Evolutionary conservation across 2,888 invertebrate genomes (phyloP), one percentile per base, ranked within the genome.

Genomic region (Arge pagana): DNA sequence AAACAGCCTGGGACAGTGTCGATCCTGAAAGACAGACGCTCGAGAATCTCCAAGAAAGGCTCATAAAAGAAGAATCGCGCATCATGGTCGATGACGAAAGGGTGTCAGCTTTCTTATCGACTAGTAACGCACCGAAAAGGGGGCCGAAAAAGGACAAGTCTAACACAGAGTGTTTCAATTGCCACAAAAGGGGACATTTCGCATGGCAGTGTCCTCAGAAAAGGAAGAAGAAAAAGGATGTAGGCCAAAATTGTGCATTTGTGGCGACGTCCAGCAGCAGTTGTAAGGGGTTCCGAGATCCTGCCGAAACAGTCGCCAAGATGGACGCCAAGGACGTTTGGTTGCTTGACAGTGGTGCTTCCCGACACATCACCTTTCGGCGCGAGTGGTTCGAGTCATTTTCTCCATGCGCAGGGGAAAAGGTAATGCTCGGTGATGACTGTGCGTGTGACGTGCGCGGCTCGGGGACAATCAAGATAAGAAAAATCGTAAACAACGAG

Each of bases 51-150:
- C 57, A 57, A 24, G 54, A 52, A 40, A 26, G 54, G 10, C 50
- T 43, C 10, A 53, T 60, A 6, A 54, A 59, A 11, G 61, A 62
- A 53, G 61, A 64, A 6, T 16, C 39, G 16, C 48, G 48, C 15
- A 19, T 48, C 10, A 19, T 19, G 3, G 19, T 2, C 1, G 48
- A 48, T 5, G 48, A 48, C 10, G 1, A 40, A 16, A 23, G 8
- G 23, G 19, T 21, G 8, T 41, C 21, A 41, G 48, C 48, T 1
- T 28, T 28, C 7, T 7, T n/a, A 28, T 6, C 30, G 1, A 5
- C 43, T 13, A 13, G 13, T 8, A 26, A 26, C 6, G 7, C 24
- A 43, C 13, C 24, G 19, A 33, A 37, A 30, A 43, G 28, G 11
- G 10, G n/a, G 10, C 6, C 13, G 30, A 37, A 1, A 30, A 43